Evolutionary conservation across 2,888 invertebrate genomes (phyloP), one percentile per base, ranked within the genome.

Genomic region (Drosophila vallismaia): DNA sequence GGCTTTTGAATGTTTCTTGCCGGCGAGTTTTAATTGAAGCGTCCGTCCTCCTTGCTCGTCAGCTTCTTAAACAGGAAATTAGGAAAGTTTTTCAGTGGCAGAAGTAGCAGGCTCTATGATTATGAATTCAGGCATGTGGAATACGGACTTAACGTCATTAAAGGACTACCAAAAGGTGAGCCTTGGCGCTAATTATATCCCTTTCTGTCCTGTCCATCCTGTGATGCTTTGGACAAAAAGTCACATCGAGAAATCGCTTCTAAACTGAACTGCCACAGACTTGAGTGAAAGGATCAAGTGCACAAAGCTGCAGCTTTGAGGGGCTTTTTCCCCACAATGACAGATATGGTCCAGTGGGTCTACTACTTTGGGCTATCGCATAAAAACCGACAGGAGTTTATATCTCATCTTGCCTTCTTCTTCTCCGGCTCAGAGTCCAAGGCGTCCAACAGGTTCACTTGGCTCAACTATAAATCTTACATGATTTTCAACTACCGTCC

Each of bases 1-100:
- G 83, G 50, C 63, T 67, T 49, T 50, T 49, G 66, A 62, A 53
- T 54, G 56, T 45, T 50, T 51, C 55, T 86, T 64, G 40, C 42
- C 56, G 64, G 63, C 49, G 75, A 84, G 51, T 81, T 86, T 86
- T 86, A 83, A 84, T 84, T 86, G 86, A 71, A 55, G 54, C 55
- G 51, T 26, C 71, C 36, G 49, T 7, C 14, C 40, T 8, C 12
- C 40, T 19, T 14, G 33, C 69, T 66, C 36, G 45, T 62, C 50
- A 51, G 38, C 74, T 66, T 42, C 56, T 59, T 58, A 51, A 69
- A 44, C 75, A 77, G 82, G 82, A 83, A 84, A 83, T 83, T 82
- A 84, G 66, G 49, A 81, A 83, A 86, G 74, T 83, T 84, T 53
- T 28, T 53, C 52, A 45, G 28, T n/a, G 4, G 31, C 8, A 33